These are phyloP conservation scores for Chaetodon auriga DNA, from an alignment of 2,113 vertebrate genomes.

Conservation along the genomic window DNA sequence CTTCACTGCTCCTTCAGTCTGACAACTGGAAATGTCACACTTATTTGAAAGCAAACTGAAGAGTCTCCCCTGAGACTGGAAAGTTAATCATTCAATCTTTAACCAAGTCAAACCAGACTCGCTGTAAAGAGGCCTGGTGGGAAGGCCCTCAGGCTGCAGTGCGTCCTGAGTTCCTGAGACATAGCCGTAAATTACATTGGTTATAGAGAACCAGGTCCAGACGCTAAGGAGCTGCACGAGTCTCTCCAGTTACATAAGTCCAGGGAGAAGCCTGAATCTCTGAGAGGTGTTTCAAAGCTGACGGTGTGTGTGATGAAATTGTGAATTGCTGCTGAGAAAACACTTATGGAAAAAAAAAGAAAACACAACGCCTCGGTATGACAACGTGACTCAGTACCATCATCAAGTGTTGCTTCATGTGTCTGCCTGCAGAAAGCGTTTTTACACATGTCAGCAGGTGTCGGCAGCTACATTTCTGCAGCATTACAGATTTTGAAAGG, in stretches of 20 bases:
- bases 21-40: constrained; percentile 33
- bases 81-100: constrained; percentile 11
- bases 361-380: not conserved
- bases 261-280: constrained; percentile 7
- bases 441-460: constrained; percentile 28
- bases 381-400: constrained; percentile 29
- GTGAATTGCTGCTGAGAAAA: constrained; percentile 23
- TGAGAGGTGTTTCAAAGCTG: constrained; percentile 26
- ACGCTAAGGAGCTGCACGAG: constrained; percentile 1
- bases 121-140: not conserved
- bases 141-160: constrained; percentile 34
- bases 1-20: constrained; percentile 8
- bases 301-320: constrained; percentile 23
- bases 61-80: constrained; percentile 25
- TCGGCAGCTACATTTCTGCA: not conserved
- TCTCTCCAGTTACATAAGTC: not conserved
- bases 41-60: constrained; percentile 28
- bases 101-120: constrained; percentile 20
- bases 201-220: constrained; percentile 27
- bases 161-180: not conserved
- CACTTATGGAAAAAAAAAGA: not conserved
- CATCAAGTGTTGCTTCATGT: constrained; percentile 35
- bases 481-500: not conserved
- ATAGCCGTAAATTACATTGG: constrained; percentile 18
- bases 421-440: constrained; percentile 14